phyloP scores from a whole-genome alignment of 1,140 invertebrate genomes.

The Drosophila ananassae region DNA sequence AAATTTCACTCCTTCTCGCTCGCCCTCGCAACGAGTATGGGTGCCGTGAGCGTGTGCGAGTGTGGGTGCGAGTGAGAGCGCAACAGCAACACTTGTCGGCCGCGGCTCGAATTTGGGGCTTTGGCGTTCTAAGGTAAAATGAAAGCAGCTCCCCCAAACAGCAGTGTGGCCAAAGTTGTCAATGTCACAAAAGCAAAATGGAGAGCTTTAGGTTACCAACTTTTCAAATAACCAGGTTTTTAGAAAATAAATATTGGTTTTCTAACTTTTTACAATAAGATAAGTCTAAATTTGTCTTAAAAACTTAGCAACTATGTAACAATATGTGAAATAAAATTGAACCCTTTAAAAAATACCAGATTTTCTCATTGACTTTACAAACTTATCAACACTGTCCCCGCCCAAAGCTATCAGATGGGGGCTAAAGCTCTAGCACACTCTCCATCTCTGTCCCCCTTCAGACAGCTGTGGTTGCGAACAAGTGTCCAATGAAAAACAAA shows the following conservation, averaged over 20 bases:
- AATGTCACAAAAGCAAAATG: background rate
- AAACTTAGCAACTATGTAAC: no score
- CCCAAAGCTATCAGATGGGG: background rate
- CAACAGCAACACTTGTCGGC: conserved; percentile 64
- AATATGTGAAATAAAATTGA: background rate
- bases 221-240: no score
- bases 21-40: conserved; percentile 42
- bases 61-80: conserved; percentile 52
- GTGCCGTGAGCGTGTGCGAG: conserved; percentile 42
- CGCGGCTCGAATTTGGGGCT: conserved; percentile 58
- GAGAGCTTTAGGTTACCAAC: background rate
- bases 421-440: background rate
- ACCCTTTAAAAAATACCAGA: conserved; percentile 1
- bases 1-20: conserved; percentile 58
- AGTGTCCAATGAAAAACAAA: conserved; percentile 72
- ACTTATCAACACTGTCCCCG: background rate
- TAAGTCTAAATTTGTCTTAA: no score
- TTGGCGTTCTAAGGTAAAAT: conserved; percentile 78
- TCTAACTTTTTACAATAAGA: no score
- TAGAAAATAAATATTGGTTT: no score
- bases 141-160: conserved; percentile 41
- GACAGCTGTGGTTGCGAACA: conserved; percentile 59
- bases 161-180: conserved; percentile 50
- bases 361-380: no score
- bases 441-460: background rate